Base-by-base conservation (phyloP, 2,113 vertebrate genomes). In the Oplegnathus fasciatus region DNA sequence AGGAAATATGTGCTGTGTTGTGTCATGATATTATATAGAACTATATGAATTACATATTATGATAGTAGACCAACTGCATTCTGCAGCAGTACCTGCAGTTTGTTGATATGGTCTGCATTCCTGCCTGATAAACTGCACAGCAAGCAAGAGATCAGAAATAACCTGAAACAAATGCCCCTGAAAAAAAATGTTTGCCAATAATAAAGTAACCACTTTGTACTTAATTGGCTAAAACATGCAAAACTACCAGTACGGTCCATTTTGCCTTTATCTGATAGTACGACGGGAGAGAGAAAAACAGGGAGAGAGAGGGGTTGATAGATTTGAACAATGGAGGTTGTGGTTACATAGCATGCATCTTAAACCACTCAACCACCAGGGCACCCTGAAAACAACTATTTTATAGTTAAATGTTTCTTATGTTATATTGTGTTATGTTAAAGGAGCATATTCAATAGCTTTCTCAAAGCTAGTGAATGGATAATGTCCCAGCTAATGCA, bases 1-100 rank as follows among this genome's bases (percentile, higher is more conserved):
- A 93, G 90, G 86, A 92, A 89, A 78, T 72, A 67, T 75, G 60
- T 17, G 71, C 61, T 0, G 28, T 6, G 37, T 15, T 26, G 28
- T 46, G 24, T 78, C 48, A 70, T 70, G 62, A 73, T 37, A 75
- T 75, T 69, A 60, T 34, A 60, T 44, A 54, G 40, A 58, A 55
- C 9, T 54, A 37, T 20, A 68, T 67, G 9, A n/a, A 66, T 42
- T n/a, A 48, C 48, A 67, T 15, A 42, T 62, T 65, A 68, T 61
- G 70, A 48, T n/a, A 28, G 66, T n/a, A 30, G 22, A 32, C 3
- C 50, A 24, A 18, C 11, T 34, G 72, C 1, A 46, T 70, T 82
- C 72, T 80, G 64, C 14, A 54, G 80, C 55, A 57, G 26, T 6
- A 13, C 28, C 18, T 54, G 50, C 4, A 44, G 6, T 42, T 61